Percentiles rank a stretch among this genome's conserved stretches.
Evolutionary conservation across 2,113 vertebrate species (phyloP).

Genomic region (Cricetomys ansorgei): DNA sequence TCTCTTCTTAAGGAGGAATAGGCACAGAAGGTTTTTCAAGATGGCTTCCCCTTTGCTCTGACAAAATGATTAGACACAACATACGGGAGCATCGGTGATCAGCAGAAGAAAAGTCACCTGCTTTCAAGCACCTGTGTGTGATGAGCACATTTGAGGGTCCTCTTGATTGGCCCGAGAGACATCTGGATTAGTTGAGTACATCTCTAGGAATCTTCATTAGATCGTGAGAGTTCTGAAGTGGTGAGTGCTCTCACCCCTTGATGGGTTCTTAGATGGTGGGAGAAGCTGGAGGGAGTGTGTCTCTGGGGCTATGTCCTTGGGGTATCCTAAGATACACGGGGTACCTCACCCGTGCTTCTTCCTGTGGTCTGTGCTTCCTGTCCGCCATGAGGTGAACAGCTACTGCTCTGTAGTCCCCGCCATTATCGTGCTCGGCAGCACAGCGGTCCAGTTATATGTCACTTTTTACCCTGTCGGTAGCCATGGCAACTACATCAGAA

Average conservation of each 20-base stretch:
- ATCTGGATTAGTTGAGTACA: neutral
- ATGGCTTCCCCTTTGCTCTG: neutral
- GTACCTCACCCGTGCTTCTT: neutral
- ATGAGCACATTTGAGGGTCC: neutral
- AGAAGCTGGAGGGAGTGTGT: neutral
- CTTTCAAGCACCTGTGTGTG: neutral
- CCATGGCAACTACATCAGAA: neutral
- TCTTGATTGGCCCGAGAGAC: neutral
- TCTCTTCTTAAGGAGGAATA: neutral
- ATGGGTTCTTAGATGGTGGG: neutral
- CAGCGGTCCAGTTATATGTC: no score
- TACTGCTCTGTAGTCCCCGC: neutral
- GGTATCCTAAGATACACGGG: no score
- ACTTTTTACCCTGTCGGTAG: neutral
- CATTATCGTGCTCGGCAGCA: no score
- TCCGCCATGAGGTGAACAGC: neutral
- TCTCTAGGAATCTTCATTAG: neutral
- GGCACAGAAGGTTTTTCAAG: neutral
- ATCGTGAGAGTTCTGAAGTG: neutral
- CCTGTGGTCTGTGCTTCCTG: neutral
- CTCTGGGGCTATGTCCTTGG: neutral
- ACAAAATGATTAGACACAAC: neutral
- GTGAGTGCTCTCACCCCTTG: neutral
- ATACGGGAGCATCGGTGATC: fast-evolving
- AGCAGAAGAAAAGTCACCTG: fast-evolving